Evolutionary conservation across 2,113 vertebrate genomes (phyloP), one percentile per base, ranked within the genome.

Genomic region (Abramis brama): DNA sequence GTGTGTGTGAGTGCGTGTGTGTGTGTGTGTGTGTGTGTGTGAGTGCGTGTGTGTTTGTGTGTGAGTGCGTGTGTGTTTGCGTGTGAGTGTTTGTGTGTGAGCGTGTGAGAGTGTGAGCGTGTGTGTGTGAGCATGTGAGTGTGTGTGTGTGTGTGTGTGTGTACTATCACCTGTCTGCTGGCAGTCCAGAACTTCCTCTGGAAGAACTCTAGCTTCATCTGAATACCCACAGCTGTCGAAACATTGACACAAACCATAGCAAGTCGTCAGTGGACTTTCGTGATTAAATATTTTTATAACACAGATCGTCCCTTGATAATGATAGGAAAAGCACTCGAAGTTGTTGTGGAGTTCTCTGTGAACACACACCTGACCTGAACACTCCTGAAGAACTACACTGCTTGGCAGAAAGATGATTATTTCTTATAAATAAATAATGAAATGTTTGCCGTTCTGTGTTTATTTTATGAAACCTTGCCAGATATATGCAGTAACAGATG

Each of bases 161-260:
- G 60, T 78, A 43, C 68, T 15, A 86, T 87, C 93, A 99, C 98
- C 98, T 99, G 98, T 97, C 97, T 94, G 94, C 98, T 98, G 86
- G 98, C 98, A 25, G 98, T 99, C 97, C 98, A 99, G 90, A 99
- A 99, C 91, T 99, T 99, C 91, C 96, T 94, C 92, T 99, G 98
- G 93, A 99, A 99, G 92, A 99, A 99, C 86, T 99, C 98, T 85
- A 99, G 95, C 92, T 99, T 99, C 98, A 99, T 99, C 94, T 99
- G 98, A 91, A 99, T 99, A 85, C 98, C 98, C 88, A 99, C 97
- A 95, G 98, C 98, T 99, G 92, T 92, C 68, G 92, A 62, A 90
- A 87, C 13, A 71, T 60, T 15, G 17, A 15, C 50, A 86, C 12
- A 76, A 10, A 52, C 5, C 57, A 73, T n/a, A 59, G 68, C 12